Evolutionary conservation across 2,888 invertebrate species (phyloP).

Genomic region (Morpho achilles): DNA sequence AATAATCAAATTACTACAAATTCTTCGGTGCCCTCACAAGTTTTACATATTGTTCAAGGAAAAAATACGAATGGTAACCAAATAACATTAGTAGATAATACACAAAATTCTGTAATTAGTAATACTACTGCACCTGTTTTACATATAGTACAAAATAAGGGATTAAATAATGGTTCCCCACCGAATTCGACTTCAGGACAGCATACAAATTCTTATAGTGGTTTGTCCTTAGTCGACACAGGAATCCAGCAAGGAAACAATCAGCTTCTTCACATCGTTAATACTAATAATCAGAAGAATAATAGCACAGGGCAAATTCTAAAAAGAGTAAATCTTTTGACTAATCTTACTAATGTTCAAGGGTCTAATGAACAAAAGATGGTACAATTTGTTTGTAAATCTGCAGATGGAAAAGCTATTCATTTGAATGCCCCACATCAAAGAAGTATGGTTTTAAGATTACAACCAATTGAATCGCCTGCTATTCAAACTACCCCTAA

Average conservation of each 20-base stretch:
- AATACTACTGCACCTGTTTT: conserved; percentile 59
- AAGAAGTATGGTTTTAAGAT: conserved; percentile 71
- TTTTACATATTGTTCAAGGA: conserved; percentile 72
- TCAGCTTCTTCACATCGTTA: conserved; percentile 72
- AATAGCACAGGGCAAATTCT: conserved; percentile 57
- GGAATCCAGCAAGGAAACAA: conserved; percentile 67
- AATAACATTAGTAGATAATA: conserved; percentile 60
- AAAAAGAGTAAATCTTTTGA: conserved; percentile 71
- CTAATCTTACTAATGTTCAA: conserved; percentile 68
- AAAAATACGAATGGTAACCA: conserved; percentile 62
- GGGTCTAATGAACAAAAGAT: conserved; percentile 73
- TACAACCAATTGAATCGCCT: conserved; percentile 65
- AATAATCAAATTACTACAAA: conserved; percentile 45
- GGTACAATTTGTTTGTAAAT: conserved; percentile 82
- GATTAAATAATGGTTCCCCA: conserved; percentile 35
- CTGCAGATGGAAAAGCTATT: conserved; percentile 79
- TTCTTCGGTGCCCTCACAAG: conserved; percentile 48
- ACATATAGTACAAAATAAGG: conserved; percentile 72
- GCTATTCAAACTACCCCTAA: conserved; percentile 41
- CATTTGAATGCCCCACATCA: conserved; percentile 76
- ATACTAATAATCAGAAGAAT: conserved; percentile 62
- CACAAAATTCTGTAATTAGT: conserved; percentile 62
- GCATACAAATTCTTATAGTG: conserved; percentile 56
- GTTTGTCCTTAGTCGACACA: conserved; percentile 64
- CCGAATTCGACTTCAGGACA: conserved; percentile 44